Evolutionary conservation across 2,797 vertebrate genomes (phyloP), one percentile per base, ranked within the genome.

Genomic region (Malurus leucopterus): DNA sequence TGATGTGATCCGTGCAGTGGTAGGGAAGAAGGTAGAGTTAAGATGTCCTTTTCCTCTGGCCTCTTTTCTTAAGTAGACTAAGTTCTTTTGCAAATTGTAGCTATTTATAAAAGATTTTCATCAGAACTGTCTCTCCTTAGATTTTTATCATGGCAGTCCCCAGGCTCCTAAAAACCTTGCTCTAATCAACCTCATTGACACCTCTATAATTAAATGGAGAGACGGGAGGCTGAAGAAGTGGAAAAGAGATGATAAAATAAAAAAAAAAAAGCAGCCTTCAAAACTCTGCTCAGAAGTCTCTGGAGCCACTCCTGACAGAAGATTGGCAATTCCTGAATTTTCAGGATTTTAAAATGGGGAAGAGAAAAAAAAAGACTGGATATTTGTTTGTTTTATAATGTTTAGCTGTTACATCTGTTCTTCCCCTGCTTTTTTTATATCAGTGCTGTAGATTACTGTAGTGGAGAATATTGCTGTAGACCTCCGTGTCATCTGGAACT

Each of bases 151-250:
- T 51, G 70, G 53, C 61, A 72, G 53, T 93, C 91, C 94, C 92
- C 47, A 57, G 83, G 63, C 87, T 94, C 87, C 67, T 53, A 24
- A 86, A 91, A 91, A 43, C 34, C 41, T 55, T 92, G n/a, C 41
- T 91, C 73, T 94, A 92, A 94, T 94, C 93, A 94, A 93, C 93
- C 91, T 93, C 87, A 59, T 59, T 93, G 94, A 91, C 93, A 93
- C 73, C 51, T 93, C 71, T 88, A 72, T 93, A 92, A 94, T 95
- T 95, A 94, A 91, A 89, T 49, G 30, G 63, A 64, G 85, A 93
- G 74, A 76, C 16, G 72, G 46, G 38, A 94, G 50, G 50, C 68
- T 89, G 70, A 85, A 83, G 50, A 80, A 87, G 47, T 82, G 29
- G 18, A 38, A 87, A 93, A 91, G 27, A 64, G 32, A 78, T 69